A percentile compares a stretch with the other conserved stretches of the same genome.
These are phyloP conservation scores for Heliothis virescens DNA, from an alignment of 1,140 invertebrate species.

Conservation along the genomic window DNA sequence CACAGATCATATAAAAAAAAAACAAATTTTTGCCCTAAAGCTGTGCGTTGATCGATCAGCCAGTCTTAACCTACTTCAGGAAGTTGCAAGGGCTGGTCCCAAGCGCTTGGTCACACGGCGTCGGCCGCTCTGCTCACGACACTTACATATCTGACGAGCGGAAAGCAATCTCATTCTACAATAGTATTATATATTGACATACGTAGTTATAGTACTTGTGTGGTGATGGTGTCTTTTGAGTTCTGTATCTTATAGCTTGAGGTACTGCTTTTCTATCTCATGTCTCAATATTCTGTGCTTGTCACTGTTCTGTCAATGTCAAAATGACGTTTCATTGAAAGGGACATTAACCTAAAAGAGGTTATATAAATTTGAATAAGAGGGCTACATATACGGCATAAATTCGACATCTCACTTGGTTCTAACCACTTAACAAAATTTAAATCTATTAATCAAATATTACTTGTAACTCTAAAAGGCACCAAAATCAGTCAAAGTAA, in stretches of 20 bases:
- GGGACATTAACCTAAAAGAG: not conserved
- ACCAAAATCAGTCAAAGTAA: conserved; percentile 28
- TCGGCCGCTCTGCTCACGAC: conserved; percentile 60
- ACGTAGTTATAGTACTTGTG: conserved; percentile 61
- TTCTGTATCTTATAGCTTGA: too few species aligned
- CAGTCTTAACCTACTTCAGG: not conserved
- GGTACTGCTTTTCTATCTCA: too few species aligned
- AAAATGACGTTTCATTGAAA: not conserved
- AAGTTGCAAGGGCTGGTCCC: not conserved
- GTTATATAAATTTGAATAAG: too few species aligned
- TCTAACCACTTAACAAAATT: too few species aligned
- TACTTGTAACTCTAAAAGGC: not conserved
- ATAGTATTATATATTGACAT: conserved; percentile 66
- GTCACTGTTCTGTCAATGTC: not conserved
- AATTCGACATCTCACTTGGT: too few species aligned
- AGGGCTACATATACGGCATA: too few species aligned
- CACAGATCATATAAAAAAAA: too few species aligned
- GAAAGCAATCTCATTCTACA: conserved; percentile 78
- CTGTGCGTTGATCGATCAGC: not conserved
- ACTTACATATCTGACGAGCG: conserved; percentile 77
- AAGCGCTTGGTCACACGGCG: conserved; percentile 51
- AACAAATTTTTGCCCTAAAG: too few species aligned
- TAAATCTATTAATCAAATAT: not conserved
- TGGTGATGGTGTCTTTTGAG: conserved; percentile 28
- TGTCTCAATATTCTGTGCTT: too few species aligned